phyloP scores from a whole-genome alignment of 2,888 invertebrate species.

The Leptinotarsa haldemani region DNA sequence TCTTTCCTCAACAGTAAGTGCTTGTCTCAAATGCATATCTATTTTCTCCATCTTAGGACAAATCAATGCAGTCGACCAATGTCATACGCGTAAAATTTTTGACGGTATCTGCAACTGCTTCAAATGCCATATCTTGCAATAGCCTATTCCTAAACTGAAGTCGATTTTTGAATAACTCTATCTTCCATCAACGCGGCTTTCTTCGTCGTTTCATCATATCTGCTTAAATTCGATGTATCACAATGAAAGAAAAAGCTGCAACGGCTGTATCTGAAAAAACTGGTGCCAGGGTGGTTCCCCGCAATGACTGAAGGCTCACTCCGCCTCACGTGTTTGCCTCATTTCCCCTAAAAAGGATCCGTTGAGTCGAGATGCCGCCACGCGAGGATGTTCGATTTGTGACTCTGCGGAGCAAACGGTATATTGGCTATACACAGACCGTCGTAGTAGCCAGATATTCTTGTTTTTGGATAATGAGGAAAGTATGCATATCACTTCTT shows the following conservation, averaged over 20 bases:
- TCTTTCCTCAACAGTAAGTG: slow-evolving; percentile 31
- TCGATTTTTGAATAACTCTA: slow-evolving; percentile 15
- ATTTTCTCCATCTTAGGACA: slow-evolving; percentile 23
- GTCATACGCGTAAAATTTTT: slow-evolving; percentile 35
- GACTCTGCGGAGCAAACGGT: too few species aligned
- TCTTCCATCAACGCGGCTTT: not conserved
- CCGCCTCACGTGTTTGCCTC: slow-evolving; percentile 16
- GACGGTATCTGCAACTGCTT: slow-evolving; percentile 33
- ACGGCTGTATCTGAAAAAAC: not conserved
- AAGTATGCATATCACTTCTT: too few species aligned
- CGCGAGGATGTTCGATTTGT: not conserved
- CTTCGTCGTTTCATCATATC: not conserved
- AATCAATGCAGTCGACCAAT: slow-evolving; percentile 29
- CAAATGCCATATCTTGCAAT: slow-evolving; percentile 33
- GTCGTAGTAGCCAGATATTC: too few species aligned
- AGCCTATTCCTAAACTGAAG: slow-evolving; percentile 28
- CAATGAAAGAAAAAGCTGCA: not conserved
- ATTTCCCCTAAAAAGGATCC: too few species aligned
- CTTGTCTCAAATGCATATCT: slow-evolving; percentile 23
- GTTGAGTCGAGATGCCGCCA: too few species aligned
- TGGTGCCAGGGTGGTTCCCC: not conserved
- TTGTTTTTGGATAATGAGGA: too few species aligned
- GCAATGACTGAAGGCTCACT: slow-evolving; percentile 18
- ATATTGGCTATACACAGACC: too few species aligned
- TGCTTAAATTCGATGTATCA: slow-evolving; percentile 8